Evolutionary conservation across 2,113 vertebrate species (phyloP).

Genomic region (Nibea coibor): DNA sequence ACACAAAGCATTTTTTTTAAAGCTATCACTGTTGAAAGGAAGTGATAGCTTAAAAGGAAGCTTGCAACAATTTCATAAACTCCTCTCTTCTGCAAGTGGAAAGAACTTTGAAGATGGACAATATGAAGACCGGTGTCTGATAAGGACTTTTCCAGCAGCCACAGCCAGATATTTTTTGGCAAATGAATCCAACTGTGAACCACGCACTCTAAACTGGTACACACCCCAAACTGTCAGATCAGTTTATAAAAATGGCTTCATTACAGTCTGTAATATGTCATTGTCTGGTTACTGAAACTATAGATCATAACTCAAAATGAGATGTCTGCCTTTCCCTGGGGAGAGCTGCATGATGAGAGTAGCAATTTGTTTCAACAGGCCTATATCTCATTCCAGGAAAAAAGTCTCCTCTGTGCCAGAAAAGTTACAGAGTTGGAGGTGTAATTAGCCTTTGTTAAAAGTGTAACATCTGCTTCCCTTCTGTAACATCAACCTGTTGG

Average conservation of each 20-base stretch:
- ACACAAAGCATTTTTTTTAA: background rate
- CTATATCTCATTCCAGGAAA: slow-evolving; percentile 27
- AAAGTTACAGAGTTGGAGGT: slow-evolving; percentile 41
- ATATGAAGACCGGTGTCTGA: background rate
- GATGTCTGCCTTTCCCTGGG: slow-evolving; percentile 6
- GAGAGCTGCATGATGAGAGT: slow-evolving; percentile 29
- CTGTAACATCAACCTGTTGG: slow-evolving; percentile 31
- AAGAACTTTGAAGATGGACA: too few relatives aligned
- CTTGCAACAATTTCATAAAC: background rate
- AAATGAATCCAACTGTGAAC: slow-evolving; percentile 3
- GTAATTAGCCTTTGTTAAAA: slow-evolving; percentile 55
- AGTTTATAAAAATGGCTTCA: slow-evolving; percentile 22
- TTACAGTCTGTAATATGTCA: slow-evolving; percentile 46
- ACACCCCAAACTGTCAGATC: slow-evolving; percentile 9
- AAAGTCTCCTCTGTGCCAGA: slow-evolving; percentile 27
- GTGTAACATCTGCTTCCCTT: slow-evolving; percentile 38
- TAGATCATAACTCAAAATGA: slow-evolving; percentile 45
- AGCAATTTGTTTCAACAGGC: slow-evolving; percentile 53
- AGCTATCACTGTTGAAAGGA: background rate
- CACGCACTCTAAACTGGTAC: slow-evolving; percentile 8
- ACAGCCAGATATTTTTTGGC: background rate
- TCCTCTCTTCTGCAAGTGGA: background rate
- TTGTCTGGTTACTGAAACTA: slow-evolving; percentile 46
- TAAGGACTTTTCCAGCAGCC: background rate
- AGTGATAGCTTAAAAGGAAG: background rate